Evolutionary conservation across 1,140 invertebrate genomes (phyloP).

Genomic region (Samia ricini): DNA sequence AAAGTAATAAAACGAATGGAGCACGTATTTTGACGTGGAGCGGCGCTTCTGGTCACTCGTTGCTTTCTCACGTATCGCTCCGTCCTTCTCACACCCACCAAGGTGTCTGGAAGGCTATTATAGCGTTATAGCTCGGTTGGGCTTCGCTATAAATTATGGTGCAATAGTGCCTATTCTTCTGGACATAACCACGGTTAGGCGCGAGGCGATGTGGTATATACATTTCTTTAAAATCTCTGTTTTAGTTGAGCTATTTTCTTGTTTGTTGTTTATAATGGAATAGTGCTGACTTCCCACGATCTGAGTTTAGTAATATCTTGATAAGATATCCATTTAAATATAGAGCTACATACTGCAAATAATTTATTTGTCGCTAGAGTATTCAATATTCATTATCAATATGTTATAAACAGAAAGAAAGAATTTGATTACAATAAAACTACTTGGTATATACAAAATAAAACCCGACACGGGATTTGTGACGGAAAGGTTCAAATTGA

Average conservation of each 20-base stretch:
- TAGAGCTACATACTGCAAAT: neutral
- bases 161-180: conserved; percentile 70
- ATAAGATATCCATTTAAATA: no score
- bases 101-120: conserved; percentile 71
- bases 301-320: no score
- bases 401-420: neutral
- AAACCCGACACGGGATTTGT: conserved; percentile 22
- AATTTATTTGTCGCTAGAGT: no score
- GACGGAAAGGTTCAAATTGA: conserved; percentile 52
- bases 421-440: neutral
- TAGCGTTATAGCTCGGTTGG: conserved; percentile 53
- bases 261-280: neutral
- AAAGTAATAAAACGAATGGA: conserved; percentile 74
- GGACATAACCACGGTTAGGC: conserved; percentile 49
- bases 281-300: neutral
- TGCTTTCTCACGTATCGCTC: conserved; percentile 41
- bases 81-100: conserved; percentile 44
- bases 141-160: conserved; percentile 69
- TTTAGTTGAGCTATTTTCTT: conserved; percentile 3
- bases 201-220: conserved; percentile 29
- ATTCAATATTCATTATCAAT: no score
- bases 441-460: neutral
- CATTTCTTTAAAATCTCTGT: conserved; percentile 8
- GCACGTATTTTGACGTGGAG: conserved; percentile 76
- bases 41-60: conserved; percentile 71